phyloP scores from a whole-genome alignment of 2,888 invertebrate species.

The Volucella inanis region DNA sequence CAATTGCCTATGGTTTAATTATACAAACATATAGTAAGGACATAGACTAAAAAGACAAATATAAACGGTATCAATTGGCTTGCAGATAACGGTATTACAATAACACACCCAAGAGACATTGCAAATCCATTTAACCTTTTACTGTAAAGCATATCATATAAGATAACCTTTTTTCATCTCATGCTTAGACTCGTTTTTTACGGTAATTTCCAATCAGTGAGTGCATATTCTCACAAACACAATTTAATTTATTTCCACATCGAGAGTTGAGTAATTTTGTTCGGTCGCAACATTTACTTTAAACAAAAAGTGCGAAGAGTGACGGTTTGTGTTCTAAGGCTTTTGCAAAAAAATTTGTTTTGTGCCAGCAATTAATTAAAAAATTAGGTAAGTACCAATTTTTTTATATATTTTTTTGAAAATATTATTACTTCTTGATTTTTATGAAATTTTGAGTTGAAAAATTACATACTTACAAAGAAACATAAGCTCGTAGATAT shows the following conservation, averaged over 20 bases:
- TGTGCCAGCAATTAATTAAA: neutral
- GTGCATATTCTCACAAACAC: slow-evolving; percentile 5
- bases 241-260: neutral
- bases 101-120: no score
- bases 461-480: no score
- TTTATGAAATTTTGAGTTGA: no score
- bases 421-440: neutral
- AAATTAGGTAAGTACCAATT: neutral
- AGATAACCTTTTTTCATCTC: slow-evolving; percentile 7
- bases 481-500: neutral
- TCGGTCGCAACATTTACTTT: neutral
- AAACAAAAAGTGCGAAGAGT: neutral
- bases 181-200: neutral
- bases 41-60: no score
- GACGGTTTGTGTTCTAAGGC: slow-evolving; percentile 1
- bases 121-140: slow-evolving; percentile 9
- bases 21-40: no score
- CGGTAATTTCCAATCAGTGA: slow-evolving; percentile 5
- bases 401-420: neutral
- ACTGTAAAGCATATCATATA: slow-evolving; percentile 9
- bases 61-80: no score
- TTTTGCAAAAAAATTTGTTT: neutral
- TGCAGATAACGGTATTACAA: no score
- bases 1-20: no score
- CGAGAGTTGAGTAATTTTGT: neutral